Base-by-base conservation (phyloP, 2,888 invertebrate genomes). In the Troilus luridus region DNA sequence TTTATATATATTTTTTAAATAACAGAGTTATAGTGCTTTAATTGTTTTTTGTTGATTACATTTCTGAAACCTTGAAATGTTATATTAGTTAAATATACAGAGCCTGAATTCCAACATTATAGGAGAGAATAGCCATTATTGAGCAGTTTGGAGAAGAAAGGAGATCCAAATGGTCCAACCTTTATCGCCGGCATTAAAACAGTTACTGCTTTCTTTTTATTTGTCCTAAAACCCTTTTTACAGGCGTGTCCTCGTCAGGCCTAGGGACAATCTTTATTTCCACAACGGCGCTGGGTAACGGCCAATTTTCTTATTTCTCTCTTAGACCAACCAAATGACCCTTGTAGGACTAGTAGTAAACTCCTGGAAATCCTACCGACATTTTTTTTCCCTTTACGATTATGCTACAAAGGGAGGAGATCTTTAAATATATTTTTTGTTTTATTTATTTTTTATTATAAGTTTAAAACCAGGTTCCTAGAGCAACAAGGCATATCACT, bases 161-260 rank as follows among this genome's bases (percentile, higher is more conserved):
- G 85, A 58, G n/a, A 85, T 56, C 85, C 58, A 11, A 56, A 85
- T 56, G 85, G 56, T 0, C 56, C n/a, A 58, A 54, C 85, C 85
- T 85, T 85, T 85, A 85, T 85, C 56, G 56, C 85, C 56, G 85
- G 0, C 85, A 85, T 85, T 85, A 85, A 85, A 85, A 85, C n/a
- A 6, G 56, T 85, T 85, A 85, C n/a, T 12, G 85, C 85, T 54
- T n/a, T 14, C 85, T 85, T 85, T 85, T 85, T 85, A 85, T 85
- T 85, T 56, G 9, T 7, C 54, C 85, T 85, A 85, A 85, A 85
- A 85, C 85, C 54, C 85, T 56, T 85, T 85, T 85, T 85, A 85
- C 85, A 56, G 56, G 56, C 85, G 27, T 12, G 85, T 21, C 85
- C 85, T 85, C 85, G 85, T 85, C 85, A 85, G 56, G 41, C 17